These are phyloP conservation scores for Castor canadensis DNA, from an alignment of 2,113 vertebrate genomes.

Conservation along the genomic window DNA sequence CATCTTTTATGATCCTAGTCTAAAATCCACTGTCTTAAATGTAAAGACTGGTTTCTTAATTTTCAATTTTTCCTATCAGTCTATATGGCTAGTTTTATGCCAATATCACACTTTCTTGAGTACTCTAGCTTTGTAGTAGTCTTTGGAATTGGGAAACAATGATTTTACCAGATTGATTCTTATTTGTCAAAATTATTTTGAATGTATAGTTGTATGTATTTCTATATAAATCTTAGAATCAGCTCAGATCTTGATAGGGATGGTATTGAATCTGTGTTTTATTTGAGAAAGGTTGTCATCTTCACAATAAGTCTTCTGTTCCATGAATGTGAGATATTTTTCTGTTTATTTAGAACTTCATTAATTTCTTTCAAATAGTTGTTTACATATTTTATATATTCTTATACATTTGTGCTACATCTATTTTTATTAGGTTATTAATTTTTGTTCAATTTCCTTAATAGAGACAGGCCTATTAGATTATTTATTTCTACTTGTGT, in stretches of 20 bases:
- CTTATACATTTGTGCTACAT: neutral
- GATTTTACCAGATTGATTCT: neutral
- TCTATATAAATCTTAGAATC: no score
- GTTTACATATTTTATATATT: neutral
- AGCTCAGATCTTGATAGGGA: neutral
- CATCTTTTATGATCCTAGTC: neutral
- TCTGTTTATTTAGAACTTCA: neutral
- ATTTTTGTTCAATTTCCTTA: no score
- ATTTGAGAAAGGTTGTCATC: neutral
- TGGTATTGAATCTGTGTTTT: neutral
- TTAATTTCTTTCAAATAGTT: neutral
- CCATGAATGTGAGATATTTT: neutral
- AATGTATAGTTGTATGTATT: no score
- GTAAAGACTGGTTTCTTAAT: neutral
- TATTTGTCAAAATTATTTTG: no score
- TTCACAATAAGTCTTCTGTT: neutral
- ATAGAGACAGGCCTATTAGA: no score
- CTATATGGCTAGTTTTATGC: no score
- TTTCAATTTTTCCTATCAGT: neutral
- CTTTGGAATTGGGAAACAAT: neutral
- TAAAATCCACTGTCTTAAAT: neutral
- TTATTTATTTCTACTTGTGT: no score
- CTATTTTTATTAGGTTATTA: no score
- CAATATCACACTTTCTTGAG: no score
- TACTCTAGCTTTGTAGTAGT: no score